A percentile compares a stretch with the other conserved stretches of the same genome.
Conservation (phyloP, 2,797 vertebrate genomes). For the Setipinna tenuifilis region DNA sequence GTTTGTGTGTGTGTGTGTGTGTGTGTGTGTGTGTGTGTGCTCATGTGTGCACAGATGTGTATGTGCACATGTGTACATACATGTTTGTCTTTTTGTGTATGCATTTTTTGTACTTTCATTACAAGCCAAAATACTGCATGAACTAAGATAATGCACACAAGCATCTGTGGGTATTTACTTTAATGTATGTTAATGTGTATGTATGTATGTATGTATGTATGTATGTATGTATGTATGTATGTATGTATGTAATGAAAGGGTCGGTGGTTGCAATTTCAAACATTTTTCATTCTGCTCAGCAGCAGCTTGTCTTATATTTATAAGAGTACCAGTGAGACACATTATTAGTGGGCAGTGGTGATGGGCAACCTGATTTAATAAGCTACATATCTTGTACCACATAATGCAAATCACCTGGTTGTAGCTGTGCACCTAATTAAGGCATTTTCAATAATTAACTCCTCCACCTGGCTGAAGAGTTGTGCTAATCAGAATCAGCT, state of each 20-base stretch:
- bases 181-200: not conserved
- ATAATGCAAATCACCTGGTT: no score
- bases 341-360: no score
- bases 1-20: not conserved
- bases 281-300: not conserved
- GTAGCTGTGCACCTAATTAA: no score
- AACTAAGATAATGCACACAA: not conserved
- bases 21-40: not conserved
- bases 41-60: no score
- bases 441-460: no score
- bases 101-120: not conserved
- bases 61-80: no score
- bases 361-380: no score
- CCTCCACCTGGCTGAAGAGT: no score
- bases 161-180: not conserved
- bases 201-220: not conserved
- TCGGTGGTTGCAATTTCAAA: not conserved
- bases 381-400: no score
- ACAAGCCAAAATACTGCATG: not conserved
- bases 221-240: not conserved
- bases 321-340: no score
- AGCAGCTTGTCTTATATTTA: not conserved
- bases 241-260: not conserved
- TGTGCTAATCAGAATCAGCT: no score
- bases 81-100: no score